Evolutionary conservation across 2,113 vertebrate genomes (phyloP).

Genomic region (Pongo abelii): DNA sequence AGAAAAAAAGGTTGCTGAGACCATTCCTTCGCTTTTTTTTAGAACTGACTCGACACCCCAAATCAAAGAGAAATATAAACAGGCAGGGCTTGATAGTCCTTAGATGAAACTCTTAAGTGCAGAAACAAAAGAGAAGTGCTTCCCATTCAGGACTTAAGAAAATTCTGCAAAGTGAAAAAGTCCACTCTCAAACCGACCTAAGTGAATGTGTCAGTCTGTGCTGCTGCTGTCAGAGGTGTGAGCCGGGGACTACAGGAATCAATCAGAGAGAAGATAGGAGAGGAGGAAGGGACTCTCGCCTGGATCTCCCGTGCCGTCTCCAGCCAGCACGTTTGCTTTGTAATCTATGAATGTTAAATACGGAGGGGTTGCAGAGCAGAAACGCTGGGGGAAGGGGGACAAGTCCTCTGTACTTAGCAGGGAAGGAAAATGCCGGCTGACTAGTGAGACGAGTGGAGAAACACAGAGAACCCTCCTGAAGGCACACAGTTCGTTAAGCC

Average conservation of each 20-base stretch:
- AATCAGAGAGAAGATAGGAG: background rate
- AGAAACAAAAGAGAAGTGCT: background rate
- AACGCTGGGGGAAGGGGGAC: background rate
- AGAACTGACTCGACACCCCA: background rate
- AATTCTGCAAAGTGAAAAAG: background rate
- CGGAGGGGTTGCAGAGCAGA: background rate
- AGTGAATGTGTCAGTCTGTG: background rate
- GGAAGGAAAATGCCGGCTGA: background rate
- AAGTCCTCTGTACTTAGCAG: background rate
- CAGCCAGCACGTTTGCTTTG: background rate
- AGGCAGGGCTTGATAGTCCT: background rate
- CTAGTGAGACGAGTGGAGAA: background rate
- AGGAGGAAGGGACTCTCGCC: background rate
- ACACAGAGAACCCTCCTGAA: background rate
- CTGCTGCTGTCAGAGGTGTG: background rate
- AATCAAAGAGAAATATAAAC: background rate
- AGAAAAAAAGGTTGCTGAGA: background rate
- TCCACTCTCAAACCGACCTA: background rate
- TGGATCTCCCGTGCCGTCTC: background rate
- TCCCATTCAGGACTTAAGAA: background rate
- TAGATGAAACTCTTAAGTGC: background rate
- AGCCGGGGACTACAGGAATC: background rate
- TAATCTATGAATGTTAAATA: background rate
- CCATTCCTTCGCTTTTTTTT: background rate
- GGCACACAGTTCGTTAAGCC: background rate